These are phyloP conservation scores for Montifringilla adamsi DNA, from an alignment of 2,113 vertebrate genomes.

Conservation along the genomic window DNA sequence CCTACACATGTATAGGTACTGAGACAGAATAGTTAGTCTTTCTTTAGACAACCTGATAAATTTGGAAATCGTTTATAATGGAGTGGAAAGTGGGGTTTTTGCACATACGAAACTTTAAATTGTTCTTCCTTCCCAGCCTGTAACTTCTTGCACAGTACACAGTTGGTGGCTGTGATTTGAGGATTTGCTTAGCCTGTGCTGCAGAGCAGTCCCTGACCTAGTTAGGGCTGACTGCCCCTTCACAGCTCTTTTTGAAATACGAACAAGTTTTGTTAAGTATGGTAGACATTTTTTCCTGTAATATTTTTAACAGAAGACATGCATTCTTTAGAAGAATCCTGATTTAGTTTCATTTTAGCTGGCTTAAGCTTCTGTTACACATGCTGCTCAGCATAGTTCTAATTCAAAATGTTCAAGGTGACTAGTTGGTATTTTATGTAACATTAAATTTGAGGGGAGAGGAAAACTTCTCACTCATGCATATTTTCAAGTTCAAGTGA, in stretches of 20 bases:
- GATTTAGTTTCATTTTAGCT: neutral
- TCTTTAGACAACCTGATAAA: neutral
- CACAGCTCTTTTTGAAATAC: neutral
- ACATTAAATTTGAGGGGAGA: neutral
- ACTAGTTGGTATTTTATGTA: neutral
- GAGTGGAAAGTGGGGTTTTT: neutral
- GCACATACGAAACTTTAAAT: neutral
- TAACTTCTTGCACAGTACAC: neutral
- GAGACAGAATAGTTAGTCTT: neutral
- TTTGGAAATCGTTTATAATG: neutral
- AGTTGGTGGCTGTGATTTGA: neutral
- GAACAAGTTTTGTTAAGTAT: neutral
- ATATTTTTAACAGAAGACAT: neutral
- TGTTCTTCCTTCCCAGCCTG: neutral
- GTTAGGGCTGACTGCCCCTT: neutral
- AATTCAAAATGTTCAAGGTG: neutral
- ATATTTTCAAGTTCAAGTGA: conserved; percentile 39
- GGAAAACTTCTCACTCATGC: neutral
- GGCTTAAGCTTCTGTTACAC: conserved; percentile 12
- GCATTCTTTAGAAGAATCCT: neutral
- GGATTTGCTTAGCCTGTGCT: neutral
- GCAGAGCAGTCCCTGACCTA: neutral
- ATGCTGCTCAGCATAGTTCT: neutral
- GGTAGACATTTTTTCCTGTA: neutral
- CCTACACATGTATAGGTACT: neutral